Conservation (phyloP, 2,113 vertebrate genomes). For the Hypanus sabinus region DNA sequence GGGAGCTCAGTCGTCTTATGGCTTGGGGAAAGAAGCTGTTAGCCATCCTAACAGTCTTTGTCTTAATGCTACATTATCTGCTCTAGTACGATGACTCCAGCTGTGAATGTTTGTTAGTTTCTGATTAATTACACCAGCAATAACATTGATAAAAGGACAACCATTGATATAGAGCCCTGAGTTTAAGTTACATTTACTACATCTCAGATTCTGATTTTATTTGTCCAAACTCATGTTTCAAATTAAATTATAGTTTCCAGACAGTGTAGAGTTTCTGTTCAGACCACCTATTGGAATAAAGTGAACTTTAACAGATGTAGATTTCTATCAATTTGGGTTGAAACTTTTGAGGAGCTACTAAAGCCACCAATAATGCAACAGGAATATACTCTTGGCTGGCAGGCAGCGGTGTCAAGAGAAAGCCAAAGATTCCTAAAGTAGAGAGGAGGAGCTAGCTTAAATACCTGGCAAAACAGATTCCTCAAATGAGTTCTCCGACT, state of each 20-base stretch:
- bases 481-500: not conserved
- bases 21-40: no score
- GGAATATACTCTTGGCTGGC: not conserved
- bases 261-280: not conserved
- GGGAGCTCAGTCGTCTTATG: no score
- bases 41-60: no score
- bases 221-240: not conserved
- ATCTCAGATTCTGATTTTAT: not conserved
- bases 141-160: not conserved
- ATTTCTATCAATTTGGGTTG: constrained; percentile 21
- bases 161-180: not conserved
- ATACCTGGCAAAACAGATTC: constrained; percentile 29
- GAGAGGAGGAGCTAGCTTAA: constrained; percentile 25
- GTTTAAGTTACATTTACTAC: not conserved
- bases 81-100: no score
- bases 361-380: constrained; percentile 16
- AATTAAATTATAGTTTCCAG: not conserved
- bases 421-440: constrained; percentile 16
- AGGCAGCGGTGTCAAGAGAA: not conserved
- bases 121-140: not conserved
- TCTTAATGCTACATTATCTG: no score
- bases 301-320: not conserved
- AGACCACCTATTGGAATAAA: constrained; percentile 9
- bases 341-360: constrained; percentile 24
- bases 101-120: no score